Conservation (phyloP, 2,113 vertebrate species). For the Microtus oregoni region DNA sequence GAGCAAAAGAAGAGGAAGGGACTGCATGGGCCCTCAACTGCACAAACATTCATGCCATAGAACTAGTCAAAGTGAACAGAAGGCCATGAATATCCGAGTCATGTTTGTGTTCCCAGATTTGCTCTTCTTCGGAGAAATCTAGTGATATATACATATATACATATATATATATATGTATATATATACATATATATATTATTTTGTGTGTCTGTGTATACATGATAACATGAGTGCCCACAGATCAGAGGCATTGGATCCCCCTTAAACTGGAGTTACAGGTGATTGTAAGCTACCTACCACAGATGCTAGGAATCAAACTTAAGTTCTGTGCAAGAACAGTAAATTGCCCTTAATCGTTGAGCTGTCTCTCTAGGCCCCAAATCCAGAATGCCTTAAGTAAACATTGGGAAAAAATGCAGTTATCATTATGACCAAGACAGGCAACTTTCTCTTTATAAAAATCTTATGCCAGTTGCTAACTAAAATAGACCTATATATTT, state of each 20-base stretch:
- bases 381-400: neutral
- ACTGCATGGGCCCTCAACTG: no score
- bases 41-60: neutral
- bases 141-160: neutral
- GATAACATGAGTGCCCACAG: neutral
- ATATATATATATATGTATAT: no score
- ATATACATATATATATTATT: no score
- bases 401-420: neutral
- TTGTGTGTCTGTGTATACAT: neutral
- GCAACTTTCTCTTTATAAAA: neutral
- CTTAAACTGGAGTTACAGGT: neutral
- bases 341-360: neutral
- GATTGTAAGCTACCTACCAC: neutral
- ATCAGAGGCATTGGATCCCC: neutral
- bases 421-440: neutral
- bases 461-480: neutral
- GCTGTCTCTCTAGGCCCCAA: neutral
- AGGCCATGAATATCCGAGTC: no score
- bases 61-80: neutral
- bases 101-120: neutral
- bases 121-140: neutral
- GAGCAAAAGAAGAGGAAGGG: neutral
- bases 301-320: neutral
- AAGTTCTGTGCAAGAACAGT: neutral
- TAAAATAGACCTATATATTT: neutral